Percentiles rank a stretch among this genome's conserved stretches.
phyloP scores from a whole-genome alignment of 2,888 invertebrate genomes.

The Apamea sordens region DNA sequence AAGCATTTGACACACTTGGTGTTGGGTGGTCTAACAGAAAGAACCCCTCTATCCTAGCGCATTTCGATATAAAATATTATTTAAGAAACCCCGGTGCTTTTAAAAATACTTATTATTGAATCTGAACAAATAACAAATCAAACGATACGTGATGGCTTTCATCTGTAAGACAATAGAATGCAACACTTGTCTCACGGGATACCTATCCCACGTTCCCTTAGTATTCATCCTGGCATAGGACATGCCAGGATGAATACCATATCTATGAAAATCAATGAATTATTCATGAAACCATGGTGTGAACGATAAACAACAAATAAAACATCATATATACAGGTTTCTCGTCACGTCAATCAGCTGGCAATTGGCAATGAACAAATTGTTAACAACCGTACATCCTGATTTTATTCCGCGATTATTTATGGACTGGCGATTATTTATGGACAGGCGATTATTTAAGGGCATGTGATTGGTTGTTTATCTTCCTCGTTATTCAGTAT shows the following conservation, averaged over 20 bases:
- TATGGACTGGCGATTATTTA: constrained; percentile 27
- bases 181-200: constrained; percentile 23
- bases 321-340: constrained; percentile 46
- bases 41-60: neutral
- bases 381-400: constrained; percentile 41
- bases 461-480: neutral
- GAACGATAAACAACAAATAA: constrained; percentile 52
- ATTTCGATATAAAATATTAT: neutral
- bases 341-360: constrained; percentile 50
- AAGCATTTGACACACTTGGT: neutral
- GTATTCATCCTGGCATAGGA: constrained; percentile 50
- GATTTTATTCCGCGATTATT: constrained; percentile 38
- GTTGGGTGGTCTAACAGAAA: neutral
- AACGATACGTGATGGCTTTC: neutral
- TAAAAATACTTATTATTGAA: neutral
- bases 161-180: constrained; percentile 5
- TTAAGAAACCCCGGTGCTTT: no score
- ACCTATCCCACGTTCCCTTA: constrained; percentile 42
- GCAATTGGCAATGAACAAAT: constrained; percentile 58
- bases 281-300: constrained; percentile 46
- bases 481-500: constrained; percentile 4
- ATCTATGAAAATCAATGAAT: constrained; percentile 57
- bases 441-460: constrained; percentile 16
- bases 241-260: no score
- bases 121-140: constrained; percentile 3